phyloP scores from a whole-genome alignment of 1,140 invertebrate species.

The Chironomus striatipennis region DNA sequence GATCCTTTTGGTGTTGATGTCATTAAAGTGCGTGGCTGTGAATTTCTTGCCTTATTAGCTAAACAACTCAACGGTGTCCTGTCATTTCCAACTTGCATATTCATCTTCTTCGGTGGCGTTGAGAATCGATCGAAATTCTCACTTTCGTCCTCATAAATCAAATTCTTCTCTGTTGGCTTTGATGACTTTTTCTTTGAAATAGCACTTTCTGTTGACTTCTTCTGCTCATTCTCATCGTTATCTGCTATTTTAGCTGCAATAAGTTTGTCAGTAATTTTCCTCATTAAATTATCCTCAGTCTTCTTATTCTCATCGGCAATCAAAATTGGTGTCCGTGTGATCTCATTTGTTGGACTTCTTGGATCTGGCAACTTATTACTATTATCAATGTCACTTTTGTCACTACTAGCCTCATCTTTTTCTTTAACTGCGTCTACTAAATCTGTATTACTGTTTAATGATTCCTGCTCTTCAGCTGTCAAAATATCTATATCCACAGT shows the following conservation, averaged over 20 bases:
- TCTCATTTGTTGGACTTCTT: neutral
- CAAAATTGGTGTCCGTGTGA: neutral
- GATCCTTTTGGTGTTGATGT: neutral
- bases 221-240: neutral
- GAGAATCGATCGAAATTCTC: neutral
- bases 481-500: slow-evolving; percentile 8
- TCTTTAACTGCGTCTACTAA: neutral
- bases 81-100: neutral
- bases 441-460: slow-evolving; percentile 15
- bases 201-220: neutral
- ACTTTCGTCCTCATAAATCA: neutral
- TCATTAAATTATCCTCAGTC: neutral
- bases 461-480: neutral
- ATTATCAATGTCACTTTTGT: neutral
- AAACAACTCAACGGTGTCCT: neutral
- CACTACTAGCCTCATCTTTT: neutral
- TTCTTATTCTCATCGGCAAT: neutral
- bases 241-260: neutral
- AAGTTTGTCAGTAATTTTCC: slow-evolving; percentile 14
- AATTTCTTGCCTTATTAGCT: neutral
- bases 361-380: neutral
- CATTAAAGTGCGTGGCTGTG: neutral
- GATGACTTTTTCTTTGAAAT: neutral
- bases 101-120: neutral
- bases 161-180: neutral